Percentiles rank a stretch among this genome's conserved stretches.
Conservation (phyloP, 2,888 invertebrate genomes). For the Megamerina dolium region DNA sequence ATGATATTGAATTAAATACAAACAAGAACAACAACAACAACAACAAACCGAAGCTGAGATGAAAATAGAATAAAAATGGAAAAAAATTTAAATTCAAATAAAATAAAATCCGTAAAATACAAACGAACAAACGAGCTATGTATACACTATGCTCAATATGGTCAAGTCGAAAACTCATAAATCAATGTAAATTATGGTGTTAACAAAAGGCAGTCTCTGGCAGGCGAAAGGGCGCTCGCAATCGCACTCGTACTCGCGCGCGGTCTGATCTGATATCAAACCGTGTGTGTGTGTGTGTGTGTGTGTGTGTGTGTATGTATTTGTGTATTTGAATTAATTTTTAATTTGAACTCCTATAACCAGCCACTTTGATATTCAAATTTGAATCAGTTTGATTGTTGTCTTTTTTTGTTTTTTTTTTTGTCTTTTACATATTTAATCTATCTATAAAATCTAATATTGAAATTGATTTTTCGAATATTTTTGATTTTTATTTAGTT, state of each 20-base stretch:
- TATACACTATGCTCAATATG: conserved; percentile 1
- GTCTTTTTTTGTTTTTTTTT: no score
- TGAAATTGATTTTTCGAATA: no score
- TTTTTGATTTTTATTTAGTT: no score
- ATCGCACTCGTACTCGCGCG: neutral
- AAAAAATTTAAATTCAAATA: neutral
- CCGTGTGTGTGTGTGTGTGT: neutral
- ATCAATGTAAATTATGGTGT: conserved; percentile 45
- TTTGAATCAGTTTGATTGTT: no score
- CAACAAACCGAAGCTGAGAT: no score
- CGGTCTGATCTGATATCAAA: neutral
- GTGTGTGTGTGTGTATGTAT: neutral
- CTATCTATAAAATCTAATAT: no score
- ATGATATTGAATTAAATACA: conserved; percentile 25
- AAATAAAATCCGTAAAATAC: neutral
- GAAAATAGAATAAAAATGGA: neutral
- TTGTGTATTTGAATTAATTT: no score
- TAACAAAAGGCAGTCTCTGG: conserved; percentile 37
- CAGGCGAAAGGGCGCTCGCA: conserved; percentile 2
- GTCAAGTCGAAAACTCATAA: conserved; percentile 29
- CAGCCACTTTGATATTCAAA: no score
- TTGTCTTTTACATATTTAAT: no score
- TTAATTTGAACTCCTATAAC: no score
- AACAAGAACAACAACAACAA: conserved; percentile 7
- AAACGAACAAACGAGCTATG: no score